Evolutionary conservation across 2,888 invertebrate species (phyloP), one percentile per base, ranked within the genome.

Genomic region (Dione vanillae): DNA sequence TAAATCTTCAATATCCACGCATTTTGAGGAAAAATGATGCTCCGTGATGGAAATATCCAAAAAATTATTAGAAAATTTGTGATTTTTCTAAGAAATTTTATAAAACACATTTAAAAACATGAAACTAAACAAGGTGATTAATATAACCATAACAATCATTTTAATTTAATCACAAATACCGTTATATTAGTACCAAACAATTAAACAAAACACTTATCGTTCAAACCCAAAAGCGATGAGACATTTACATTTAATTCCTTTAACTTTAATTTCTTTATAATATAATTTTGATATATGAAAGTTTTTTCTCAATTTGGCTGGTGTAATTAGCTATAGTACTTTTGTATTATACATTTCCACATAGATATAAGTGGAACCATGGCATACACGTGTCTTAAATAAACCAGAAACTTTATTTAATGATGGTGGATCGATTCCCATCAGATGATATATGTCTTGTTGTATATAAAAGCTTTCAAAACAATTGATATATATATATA

Each of bases 321-420:
- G 65, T 49, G 37, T 49, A 61, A 43, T 40, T 67, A 67, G 67
- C 56, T 56, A 12, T 40, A 45, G 40, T 27, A n/a, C 47, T 54
- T 20, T 41, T 69, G 66, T 69, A 62, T 47, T 19, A 20, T 27
- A 67, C 58, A 12, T 64, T 67, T 49, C 43, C 54, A 19, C 20
- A 49, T 73, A 71, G 69, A 20, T 66, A 14, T 71, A 71, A 73
- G 65, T 37, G 16, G 47, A 61, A 64, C 35, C n/a, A 69, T 71
- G 72, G 74, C 72, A 75, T 58, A 75, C 72, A 75, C 43, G 72
- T 75, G 72, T 74, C 75, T 75, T 72, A 75, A 67, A 64, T 54
- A 19, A 70, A 66, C 41, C 45, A 45, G 43, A 10, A 27, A 16
- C 61, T 41, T 66, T 47, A 35, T 47, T 62, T 62, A 16, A 7